Base-by-base conservation (phyloP, 2,797 vertebrate species). In the Coluber constrictor region DNA sequence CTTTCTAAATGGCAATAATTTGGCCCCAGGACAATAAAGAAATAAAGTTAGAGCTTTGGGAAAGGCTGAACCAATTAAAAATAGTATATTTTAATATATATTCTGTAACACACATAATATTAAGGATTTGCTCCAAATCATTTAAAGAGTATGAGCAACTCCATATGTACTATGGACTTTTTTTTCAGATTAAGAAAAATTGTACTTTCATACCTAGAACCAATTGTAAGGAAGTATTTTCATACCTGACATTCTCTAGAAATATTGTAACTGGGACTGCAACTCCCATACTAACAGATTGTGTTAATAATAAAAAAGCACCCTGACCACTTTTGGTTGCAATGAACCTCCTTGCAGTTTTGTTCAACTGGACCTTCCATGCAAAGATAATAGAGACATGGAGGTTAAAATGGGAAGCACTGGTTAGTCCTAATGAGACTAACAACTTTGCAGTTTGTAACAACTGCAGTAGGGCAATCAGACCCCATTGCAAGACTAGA, bases 1-100 rank as follows among this genome's bases (percentile, higher is more conserved):
- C 95, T 92, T 93, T 95, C 94, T 96, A 94, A 96, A 96, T 96
- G 96, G 95, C 96, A 94, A 43, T 96, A 96, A 97, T 96, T 96
- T 96, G 95, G 93, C 94, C 95, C 59, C 91, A 92, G 79, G 92
- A 94, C 96, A 96, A 96, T 93, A 95, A 95, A 95, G 95, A n/a
- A 87, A 27, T 90, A 94, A 93, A 94, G 94, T 90, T 55, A 70
- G 79, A 90, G 89, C 1, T 59, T 79, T 23, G 47, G 83, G 86
- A 93, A 92, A 90, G 95, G 83, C 92, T 94, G 90, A 94, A 95
- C 94, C 95, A 95, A 86, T 25, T 4, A 95, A 96, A 90, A 95
- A 93, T 92, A 94, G 96, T 96, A 95, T 95, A 96, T 47, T 93
- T 87, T 90, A 43, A 15, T 89, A 89, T 91, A 25, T 86, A 23